phyloP scores from a whole-genome alignment of 2,797 vertebrate species.

The Sardinella longiceps region DNA sequence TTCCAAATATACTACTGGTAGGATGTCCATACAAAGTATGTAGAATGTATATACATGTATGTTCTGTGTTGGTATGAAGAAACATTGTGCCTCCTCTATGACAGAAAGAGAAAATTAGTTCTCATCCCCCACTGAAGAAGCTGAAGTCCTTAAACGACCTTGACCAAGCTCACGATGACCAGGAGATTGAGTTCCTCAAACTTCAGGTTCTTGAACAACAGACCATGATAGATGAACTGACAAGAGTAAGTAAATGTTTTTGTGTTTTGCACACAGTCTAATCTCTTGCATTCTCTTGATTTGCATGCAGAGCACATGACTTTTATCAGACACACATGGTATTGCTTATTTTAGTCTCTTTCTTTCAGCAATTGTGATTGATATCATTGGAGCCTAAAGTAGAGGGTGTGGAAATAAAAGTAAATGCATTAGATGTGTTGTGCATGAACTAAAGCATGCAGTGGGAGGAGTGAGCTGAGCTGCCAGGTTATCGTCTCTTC shows the following conservation, averaged over 20 bases:
- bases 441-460: no score
- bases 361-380: no score
- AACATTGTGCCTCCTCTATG: background rate
- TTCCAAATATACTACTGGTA: no score
- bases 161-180: slow-evolving; percentile 95
- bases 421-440: no score
- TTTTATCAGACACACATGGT: no score
- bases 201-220: slow-evolving; percentile 98
- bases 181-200: slow-evolving; percentile 97
- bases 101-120: slow-evolving; percentile 94
- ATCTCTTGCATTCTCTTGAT: background rate
- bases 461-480: no score
- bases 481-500: no score
- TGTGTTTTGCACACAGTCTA: background rate
- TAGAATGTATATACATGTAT: no score
- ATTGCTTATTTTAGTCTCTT: no score
- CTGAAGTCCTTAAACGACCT: slow-evolving; percentile 96
- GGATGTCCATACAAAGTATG: no score
- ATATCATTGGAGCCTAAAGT: no score
- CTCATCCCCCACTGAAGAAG: slow-evolving; percentile 93
- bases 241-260: slow-evolving; percentile 79
- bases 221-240: slow-evolving; percentile 97
- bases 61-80: background rate
- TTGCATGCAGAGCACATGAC: background rate
- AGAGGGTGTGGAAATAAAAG: no score